phyloP scores from a whole-genome alignment of 2,113 vertebrate genomes.

The Gopherus evgoodei region DNA sequence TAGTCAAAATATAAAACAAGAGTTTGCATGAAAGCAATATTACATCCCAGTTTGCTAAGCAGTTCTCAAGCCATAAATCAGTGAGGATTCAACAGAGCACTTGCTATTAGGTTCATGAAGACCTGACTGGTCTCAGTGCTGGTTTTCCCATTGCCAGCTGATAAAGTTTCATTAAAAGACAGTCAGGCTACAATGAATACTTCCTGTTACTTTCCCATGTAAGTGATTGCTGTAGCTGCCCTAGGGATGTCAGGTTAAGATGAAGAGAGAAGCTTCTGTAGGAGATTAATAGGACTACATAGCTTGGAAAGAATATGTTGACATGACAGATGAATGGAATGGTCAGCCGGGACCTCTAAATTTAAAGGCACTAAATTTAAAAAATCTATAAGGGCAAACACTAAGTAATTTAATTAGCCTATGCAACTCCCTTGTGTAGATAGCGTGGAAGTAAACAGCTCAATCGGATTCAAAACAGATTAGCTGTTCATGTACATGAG shows the following conservation, averaged over 20 bases:
- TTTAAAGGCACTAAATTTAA: not conserved
- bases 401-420: not conserved
- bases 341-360: not conserved
- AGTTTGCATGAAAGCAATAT: not conserved
- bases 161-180: not conserved
- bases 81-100: not conserved
- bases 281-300: not conserved
- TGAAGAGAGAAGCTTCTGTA: not conserved
- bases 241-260: not conserved
- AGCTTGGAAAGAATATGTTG: not conserved
- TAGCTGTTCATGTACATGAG: not conserved
- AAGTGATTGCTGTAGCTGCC: not conserved
- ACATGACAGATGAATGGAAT: not conserved
- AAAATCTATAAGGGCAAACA: not conserved
- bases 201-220: not conserved
- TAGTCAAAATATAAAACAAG: not conserved
- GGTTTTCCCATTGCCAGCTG: not conserved
- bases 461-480: not conserved
- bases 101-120: not conserved
- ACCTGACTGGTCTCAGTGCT: not conserved
- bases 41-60: not conserved
- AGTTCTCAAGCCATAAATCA: not conserved
- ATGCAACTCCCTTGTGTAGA: not conserved
- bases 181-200: not conserved
- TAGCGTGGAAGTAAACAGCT: not conserved